Evolutionary conservation across 2,888 invertebrate genomes (phyloP).

Genomic region (Halictus quadricinctus): DNA sequence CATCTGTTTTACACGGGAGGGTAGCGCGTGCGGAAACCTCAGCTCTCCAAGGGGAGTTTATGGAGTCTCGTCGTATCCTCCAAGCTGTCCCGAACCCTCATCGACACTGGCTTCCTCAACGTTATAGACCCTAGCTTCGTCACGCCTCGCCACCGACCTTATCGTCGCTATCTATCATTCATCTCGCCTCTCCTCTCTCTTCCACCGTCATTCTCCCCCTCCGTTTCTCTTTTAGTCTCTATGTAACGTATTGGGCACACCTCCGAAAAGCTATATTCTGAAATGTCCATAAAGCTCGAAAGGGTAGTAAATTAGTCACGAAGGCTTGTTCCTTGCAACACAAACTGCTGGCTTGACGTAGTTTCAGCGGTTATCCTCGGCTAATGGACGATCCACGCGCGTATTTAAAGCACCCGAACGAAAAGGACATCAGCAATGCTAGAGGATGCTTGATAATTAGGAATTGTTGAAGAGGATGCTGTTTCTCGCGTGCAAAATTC

Average conservation of each 20-base stretch:
- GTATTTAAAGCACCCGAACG: slow-evolving; percentile 12
- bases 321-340: slow-evolving; percentile 4
- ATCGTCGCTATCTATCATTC: slow-evolving; percentile 42
- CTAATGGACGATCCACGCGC: slow-evolving; percentile 25
- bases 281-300: slow-evolving; percentile 46
- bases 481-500: slow-evolving; percentile 8
- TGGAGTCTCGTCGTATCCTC: slow-evolving; percentile 39
- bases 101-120: slow-evolving; percentile 34
- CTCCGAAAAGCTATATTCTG: slow-evolving; percentile 4
- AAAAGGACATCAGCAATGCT: not conserved
- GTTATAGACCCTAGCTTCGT: slow-evolving; percentile 38
- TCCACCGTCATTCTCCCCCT: not conserved
- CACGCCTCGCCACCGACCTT: slow-evolving; percentile 36
- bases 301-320: slow-evolving; percentile 46
- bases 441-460: not conserved
- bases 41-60: slow-evolving; percentile 22
- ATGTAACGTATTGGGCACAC: slow-evolving; percentile 9
- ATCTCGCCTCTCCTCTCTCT: not conserved
- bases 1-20: slow-evolving; percentile 40
- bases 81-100: slow-evolving; percentile 43
- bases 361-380: not conserved
- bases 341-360: not conserved
- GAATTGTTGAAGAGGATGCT: not conserved
- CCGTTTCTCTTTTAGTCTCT: not conserved
- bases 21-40: slow-evolving; percentile 35